A percentile compares a stretch with the other conserved stretches of the same genome.
These are phyloP conservation scores for Nemoura dubitans DNA, from an alignment of 2,888 invertebrate species.

Conservation along the genomic window DNA sequence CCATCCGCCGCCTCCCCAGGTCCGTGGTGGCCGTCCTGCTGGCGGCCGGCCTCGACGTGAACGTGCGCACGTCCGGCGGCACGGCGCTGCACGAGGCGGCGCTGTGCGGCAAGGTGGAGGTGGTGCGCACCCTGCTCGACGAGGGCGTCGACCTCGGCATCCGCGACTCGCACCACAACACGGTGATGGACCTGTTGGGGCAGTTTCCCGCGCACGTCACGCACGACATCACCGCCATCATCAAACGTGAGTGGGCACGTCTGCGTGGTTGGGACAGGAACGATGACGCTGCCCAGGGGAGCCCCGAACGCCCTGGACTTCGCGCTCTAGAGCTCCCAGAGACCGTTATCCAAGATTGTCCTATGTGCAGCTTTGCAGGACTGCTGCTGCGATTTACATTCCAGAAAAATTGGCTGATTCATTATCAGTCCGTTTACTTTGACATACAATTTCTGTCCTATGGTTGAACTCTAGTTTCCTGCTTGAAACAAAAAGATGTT, in stretches of 20 bases:
- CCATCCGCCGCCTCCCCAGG: slow-evolving; percentile 59
- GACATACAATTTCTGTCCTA: too few relatives aligned
- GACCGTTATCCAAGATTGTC: too few relatives aligned
- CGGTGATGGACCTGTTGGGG: slow-evolving; percentile 85
- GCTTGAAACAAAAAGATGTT: too few relatives aligned
- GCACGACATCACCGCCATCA: slow-evolving; percentile 84
- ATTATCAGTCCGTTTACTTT: too few relatives aligned
- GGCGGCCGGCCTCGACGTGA: slow-evolving; percentile 87
- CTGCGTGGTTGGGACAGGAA: background rate
- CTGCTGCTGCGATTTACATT: too few relatives aligned
- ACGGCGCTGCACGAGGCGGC: slow-evolving; percentile 95
- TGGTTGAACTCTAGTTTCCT: too few relatives aligned
- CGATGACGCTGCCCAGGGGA: too few relatives aligned
- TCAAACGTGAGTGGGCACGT: slow-evolving; percentile 72
- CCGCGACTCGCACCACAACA: slow-evolving; percentile 80
- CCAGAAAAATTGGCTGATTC: too few relatives aligned
- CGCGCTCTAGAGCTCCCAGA: too few relatives aligned
- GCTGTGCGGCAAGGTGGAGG: slow-evolving; percentile 88
- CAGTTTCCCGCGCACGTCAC: slow-evolving; percentile 91
- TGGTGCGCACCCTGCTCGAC: slow-evolving; percentile 82
- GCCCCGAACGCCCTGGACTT: too few relatives aligned
- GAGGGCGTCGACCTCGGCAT: slow-evolving; percentile 84
- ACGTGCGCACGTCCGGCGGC: slow-evolving; percentile 84
- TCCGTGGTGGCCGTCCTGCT: slow-evolving; percentile 84
- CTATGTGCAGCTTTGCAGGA: too few relatives aligned